These are phyloP conservation scores for Clunio marinus DNA, from an alignment of 2,888 invertebrate genomes.

Conservation along the genomic window DNA sequence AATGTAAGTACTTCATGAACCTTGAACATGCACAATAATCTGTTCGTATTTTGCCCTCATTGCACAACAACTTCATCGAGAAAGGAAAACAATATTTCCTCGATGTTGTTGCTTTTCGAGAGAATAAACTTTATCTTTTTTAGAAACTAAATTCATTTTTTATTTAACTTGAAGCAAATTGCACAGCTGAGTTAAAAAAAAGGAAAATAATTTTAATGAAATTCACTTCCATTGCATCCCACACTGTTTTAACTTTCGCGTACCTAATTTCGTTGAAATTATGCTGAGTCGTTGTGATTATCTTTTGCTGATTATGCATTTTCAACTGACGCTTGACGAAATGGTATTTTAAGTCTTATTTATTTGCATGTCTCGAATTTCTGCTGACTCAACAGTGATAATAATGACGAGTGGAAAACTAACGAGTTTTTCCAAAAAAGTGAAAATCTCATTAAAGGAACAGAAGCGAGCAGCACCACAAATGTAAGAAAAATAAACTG, in stretches of 20 bases:
- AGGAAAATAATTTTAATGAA: not conserved
- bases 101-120: not conserved
- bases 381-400: too few species aligned
- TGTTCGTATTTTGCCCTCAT: not conserved
- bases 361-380: too few species aligned
- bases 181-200: not conserved
- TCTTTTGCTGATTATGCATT: too few species aligned
- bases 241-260: not conserved
- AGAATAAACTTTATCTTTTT: conserved; percentile 3
- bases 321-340: too few species aligned
- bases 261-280: not conserved
- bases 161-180: not conserved
- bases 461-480: not conserved
- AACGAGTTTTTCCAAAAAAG: too few species aligned
- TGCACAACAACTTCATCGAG: not conserved
- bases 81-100: conserved; percentile 24
- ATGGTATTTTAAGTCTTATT: too few species aligned
- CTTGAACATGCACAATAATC: conserved; percentile 37
- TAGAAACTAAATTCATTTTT: not conserved
- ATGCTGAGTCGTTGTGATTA: too few species aligned
- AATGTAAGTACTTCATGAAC: conserved; percentile 21
- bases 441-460: not conserved
- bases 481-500: not conserved
- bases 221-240: conserved; percentile 9
- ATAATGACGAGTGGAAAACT: too few species aligned